Percentiles rank a stretch among this genome's conserved stretches.
phyloP scores from a whole-genome alignment of 2,888 invertebrate genomes.

The Leptopilina drosophilae region DNA sequence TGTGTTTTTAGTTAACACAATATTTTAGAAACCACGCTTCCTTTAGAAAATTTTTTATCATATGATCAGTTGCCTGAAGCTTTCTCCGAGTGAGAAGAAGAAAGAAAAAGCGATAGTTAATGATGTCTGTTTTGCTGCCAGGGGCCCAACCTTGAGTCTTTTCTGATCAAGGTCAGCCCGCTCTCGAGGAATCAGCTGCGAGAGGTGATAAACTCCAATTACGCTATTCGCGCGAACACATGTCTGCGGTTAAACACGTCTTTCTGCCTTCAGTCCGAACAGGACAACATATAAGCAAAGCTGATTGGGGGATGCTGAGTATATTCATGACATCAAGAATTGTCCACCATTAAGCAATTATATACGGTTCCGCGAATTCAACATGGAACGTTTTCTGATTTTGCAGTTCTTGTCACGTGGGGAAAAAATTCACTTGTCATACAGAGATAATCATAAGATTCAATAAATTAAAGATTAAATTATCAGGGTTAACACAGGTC shows the following conservation, averaged over 20 bases:
- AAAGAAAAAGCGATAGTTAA: constrained; percentile 40
- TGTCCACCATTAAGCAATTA: constrained; percentile 69
- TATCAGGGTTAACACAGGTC: too few species aligned
- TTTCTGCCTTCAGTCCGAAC: constrained; percentile 22
- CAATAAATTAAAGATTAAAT: neutral
- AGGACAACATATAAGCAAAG: constrained; percentile 36
- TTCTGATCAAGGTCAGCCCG: constrained; percentile 46
- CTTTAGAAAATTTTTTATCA: too few species aligned
- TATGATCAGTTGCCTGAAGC: neutral
- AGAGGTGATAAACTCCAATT: constrained; percentile 55
- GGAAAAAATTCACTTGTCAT: constrained; percentile 3
- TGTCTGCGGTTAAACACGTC: constrained; percentile 37
- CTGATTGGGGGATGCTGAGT: constrained; percentile 58
- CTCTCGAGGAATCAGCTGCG: constrained; percentile 46
- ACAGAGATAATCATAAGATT: neutral
- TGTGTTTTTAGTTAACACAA: too few species aligned
- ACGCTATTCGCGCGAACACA: constrained; percentile 50
- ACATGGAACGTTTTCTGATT: constrained; percentile 64
- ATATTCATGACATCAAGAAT: constrained; percentile 58
- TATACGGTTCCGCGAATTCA: constrained; percentile 68
- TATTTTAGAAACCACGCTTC: too few species aligned
- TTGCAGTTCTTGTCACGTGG: constrained; percentile 29
- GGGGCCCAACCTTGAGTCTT: constrained; percentile 35
- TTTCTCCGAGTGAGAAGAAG: constrained; percentile 1
- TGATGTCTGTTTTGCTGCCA: constrained; percentile 32